Evolutionary conservation across 1,140 invertebrate species (phyloP), one percentile per base, ranked within the genome.

Genomic region (Grapholita molesta): DNA sequence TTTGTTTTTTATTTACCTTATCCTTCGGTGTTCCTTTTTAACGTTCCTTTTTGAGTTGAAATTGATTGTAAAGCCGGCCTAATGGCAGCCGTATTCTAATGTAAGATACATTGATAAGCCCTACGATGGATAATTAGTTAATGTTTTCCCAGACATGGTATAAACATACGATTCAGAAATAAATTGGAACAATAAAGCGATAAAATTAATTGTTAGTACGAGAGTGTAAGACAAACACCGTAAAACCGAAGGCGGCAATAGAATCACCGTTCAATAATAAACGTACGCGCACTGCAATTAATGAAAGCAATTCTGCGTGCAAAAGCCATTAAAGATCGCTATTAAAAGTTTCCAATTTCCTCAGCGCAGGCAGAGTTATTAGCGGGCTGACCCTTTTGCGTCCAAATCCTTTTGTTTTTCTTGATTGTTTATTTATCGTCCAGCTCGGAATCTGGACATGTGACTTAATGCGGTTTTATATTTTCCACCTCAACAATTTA

Each of bases 1-100:
- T 88, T 88, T 86, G 70, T 89, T 90, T 89, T 89, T 90, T 90
- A 84, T 87, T 89, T 87, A 85, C 86, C 78, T 88, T 86, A 86
- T 86, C 83, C 82, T 86, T 85, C 79, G 82, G 72, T 84, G 83
- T 78, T 80, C 79, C 79, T 76, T 85, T 83, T 78, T 77, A 82
- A 70, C 67, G 69, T 80, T 88, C 79, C 69, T 84, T 86, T 89
- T 88, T 80, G 71, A 74, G 67, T 83, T 72, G 74, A 89, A 90
- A 91, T 91, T 91, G 85, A 91, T 91, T 91, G 86, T 91, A 88
- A 88, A 86, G 79, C 79, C 75, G 72, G 75, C 75, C 79, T 91
- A 91, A 91, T 91, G 82, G 88, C 80, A 78, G 82, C 70, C 79
- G 76, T 85, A 78, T 73, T 32, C 75, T 84, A 81, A 83, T 81